Conservation (phyloP, 2,797 vertebrate species). For the Melanotaenia trifasciata region DNA sequence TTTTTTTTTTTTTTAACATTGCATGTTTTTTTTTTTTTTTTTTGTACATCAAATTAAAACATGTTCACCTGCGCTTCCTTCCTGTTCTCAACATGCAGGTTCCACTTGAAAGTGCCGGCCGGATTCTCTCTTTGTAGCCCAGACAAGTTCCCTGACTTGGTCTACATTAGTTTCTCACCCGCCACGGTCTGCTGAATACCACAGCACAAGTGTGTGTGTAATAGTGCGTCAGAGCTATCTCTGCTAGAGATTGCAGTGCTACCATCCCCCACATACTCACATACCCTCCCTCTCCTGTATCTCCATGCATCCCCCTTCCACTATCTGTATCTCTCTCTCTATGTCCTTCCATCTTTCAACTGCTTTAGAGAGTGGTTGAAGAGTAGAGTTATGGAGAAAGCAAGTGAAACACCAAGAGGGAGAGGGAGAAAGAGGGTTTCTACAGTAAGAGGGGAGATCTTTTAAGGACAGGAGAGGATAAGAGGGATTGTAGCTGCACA, state of each 20-base stretch:
- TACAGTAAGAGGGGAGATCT: constrained; percentile 29
- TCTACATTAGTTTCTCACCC: constrained; percentile 33
- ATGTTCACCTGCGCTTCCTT: constrained; percentile 27
- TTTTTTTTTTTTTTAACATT: background rate
- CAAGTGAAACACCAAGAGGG: constrained; percentile 34
- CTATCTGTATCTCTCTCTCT: constrained; percentile 56
- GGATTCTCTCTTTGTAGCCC: constrained; percentile 30
- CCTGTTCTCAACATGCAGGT: constrained; percentile 33
- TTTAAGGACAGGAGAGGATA: constrained; percentile 42
- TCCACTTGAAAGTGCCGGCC: constrained; percentile 20
- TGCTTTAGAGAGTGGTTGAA: constrained; percentile 60
- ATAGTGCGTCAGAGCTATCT: constrained; percentile 74
- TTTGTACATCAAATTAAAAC: constrained; percentile 28
- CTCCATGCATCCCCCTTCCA: constrained; percentile 58
- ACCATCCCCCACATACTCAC: constrained; percentile 76
- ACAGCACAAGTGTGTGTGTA: constrained; percentile 46
- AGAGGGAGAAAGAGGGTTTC: constrained; percentile 35
- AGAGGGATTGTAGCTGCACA: constrained; percentile 23
- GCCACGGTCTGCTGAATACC: constrained; percentile 57
- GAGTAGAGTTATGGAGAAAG: constrained; percentile 37
- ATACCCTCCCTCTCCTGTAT: constrained; percentile 64
- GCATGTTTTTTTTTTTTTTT: background rate
- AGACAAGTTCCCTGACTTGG: constrained; percentile 28
- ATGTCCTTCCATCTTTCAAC: constrained; percentile 51
- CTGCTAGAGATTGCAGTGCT: constrained; percentile 74